phyloP scores from a whole-genome alignment of 2,797 vertebrate genomes.

The Chloroceryle amazona region DNA sequence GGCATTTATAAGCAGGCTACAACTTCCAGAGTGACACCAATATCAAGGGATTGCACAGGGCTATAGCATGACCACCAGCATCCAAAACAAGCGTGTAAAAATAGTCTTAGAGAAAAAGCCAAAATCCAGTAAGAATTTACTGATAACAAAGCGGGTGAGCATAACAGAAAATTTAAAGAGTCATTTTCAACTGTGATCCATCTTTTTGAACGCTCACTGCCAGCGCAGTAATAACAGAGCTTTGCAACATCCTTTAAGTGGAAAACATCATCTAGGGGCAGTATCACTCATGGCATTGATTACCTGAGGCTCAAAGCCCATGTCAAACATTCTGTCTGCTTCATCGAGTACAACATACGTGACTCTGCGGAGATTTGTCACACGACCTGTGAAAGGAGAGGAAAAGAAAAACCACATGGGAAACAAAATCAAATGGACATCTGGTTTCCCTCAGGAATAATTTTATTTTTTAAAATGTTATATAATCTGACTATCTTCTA shows the following conservation, averaged over 20 bases:
- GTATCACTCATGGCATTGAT: neutral
- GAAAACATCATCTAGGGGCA: neutral
- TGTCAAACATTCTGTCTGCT: conserved; percentile 99
- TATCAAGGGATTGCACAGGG: neutral
- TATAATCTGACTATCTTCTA: conserved; percentile 77
- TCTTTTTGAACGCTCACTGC: neutral
- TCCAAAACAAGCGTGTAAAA: neutral
- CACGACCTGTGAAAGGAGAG: conserved; percentile 88
- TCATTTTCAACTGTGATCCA: neutral
- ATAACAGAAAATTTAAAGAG: neutral
- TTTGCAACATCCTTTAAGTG: neutral
- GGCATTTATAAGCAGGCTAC: neutral
- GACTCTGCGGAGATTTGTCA: conserved; percentile 95
- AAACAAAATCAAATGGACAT: conserved; percentile 76
- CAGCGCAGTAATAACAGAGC: fast-evolving
- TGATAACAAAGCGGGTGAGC: neutral
- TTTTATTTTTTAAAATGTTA: conserved; percentile 63
- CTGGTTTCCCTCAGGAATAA: conserved; percentile 69
- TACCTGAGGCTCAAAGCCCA: conserved; percentile 99
- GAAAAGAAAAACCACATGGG: conserved; percentile 63
- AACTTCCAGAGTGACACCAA: neutral
- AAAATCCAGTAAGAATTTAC: neutral
- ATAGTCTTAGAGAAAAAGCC: neutral
- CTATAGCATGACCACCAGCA: neutral
- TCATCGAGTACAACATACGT: conserved; percentile 98